phyloP scores from a whole-genome alignment of 2,888 invertebrate genomes.

The Pterobdella sp. region DNA sequence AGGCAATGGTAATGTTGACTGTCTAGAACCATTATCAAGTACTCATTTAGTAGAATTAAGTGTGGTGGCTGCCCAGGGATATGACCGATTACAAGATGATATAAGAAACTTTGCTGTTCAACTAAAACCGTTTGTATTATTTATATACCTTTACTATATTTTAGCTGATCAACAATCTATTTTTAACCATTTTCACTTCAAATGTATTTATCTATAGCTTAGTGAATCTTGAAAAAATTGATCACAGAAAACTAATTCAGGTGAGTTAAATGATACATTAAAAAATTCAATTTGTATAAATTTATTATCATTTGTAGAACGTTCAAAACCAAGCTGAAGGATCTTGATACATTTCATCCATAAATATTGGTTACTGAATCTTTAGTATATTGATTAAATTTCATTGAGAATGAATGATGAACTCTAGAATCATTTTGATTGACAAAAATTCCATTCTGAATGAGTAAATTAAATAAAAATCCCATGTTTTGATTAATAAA shows the following conservation, averaged over 20 bases:
- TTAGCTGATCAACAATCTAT: background rate
- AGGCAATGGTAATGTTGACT: constrained; percentile 54
- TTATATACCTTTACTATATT: background rate
- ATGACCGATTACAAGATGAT: constrained; percentile 89
- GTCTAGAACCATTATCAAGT: constrained; percentile 74
- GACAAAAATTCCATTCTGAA: too few relatives aligned
- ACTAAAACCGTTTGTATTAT: constrained; percentile 63
- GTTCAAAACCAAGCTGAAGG: too few relatives aligned
- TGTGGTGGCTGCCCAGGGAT: constrained; percentile 58
- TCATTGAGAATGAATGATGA: too few relatives aligned
- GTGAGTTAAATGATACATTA: too few relatives aligned
- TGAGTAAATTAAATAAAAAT: too few relatives aligned
- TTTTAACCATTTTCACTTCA: background rate
- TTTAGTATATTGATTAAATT: too few relatives aligned
- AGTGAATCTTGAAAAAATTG: constrained; percentile 83
- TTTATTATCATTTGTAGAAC: too few relatives aligned
- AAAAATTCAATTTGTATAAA: too few relatives aligned
- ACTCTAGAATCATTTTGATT: too few relatives aligned
- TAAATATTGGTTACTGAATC: too few relatives aligned
- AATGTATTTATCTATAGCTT: constrained; percentile 50
- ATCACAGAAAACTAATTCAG: constrained; percentile 57
- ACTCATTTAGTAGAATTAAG: constrained; percentile 88
- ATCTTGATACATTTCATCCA: too few relatives aligned
- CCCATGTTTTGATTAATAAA: too few relatives aligned
- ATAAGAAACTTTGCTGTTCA: constrained; percentile 91